Base-by-base conservation (phyloP, 35 echinoderm and acorn worm genomes). In the Apostichopus californicus region DNA sequence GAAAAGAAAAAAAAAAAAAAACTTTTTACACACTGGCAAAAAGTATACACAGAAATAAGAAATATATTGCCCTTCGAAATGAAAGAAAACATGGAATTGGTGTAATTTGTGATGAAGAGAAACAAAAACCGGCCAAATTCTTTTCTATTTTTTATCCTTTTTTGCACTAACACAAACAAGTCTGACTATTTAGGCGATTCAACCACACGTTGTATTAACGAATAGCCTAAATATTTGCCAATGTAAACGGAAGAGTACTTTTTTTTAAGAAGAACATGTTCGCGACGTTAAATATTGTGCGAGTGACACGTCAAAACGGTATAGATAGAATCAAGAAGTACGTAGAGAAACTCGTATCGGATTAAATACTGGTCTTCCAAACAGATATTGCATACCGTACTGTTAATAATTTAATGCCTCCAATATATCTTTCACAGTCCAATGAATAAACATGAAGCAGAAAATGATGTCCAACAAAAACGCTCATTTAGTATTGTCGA, bases 1-100 rank as follows among this genome's bases (percentile, higher is more conserved):
- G 2, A 86, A 14, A 52, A 28, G 13, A 22, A 28, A 28, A 89
- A 54, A 72, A 89, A 52, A 89, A 89, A 72, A 46, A 46, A 46
- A 46, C 34, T 6, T 15, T 85, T 85, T 85, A 85, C 81, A 89
- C 34, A 89, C 61, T 89, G 86, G 63, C 86, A 89, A 89, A 72
- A 5, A 34, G 17, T 73, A 66, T 89, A 56, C 75, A 89, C 55
- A 89, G 34, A 89, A 72, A n/a, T 28, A 87, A 87, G 24, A 87
- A 89, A 89, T 72, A 89, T 89, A 89, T 89, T 89, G 86, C 86
- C 86, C 63, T 89, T 89, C 9, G 5, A 89, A 88, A 87, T 89
- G 86, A 89, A 89, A 89, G 86, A 89, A 66, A 72, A 89, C 5
- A 34, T 60, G 57, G 86, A 66, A 89, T 58, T 85, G 55, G 71